Base-by-base conservation (phyloP, 2,113 vertebrate species). In the Astur gentilis region DNA sequence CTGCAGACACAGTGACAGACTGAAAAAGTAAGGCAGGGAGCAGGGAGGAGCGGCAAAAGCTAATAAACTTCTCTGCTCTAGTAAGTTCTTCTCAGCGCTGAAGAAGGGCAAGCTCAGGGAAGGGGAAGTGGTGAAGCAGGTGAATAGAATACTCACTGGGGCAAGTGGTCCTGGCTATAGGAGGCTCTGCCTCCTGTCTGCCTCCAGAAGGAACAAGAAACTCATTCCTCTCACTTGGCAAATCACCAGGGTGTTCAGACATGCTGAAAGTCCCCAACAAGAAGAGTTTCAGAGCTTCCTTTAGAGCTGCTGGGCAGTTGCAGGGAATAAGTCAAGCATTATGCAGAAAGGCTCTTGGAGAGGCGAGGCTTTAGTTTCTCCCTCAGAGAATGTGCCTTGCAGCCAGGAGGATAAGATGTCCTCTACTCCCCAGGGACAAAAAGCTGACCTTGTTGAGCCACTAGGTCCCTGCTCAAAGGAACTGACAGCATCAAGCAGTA, bases 381-480 rank as follows among this genome's bases (percentile, higher is more conserved):
- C 62, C 61, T 82, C 14, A 0, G 27, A 70, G n/a, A 83, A 83
- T 2, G 38, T 16, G 92, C 77, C 77, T 52, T 34, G 36, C 44
- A 95, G 86, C 40, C 91, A 82, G 79, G 65, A 95, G 89, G 86
- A 89, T 94, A 89, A 25, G 10, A 21, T n/a, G 86, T 95, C 90
- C 83, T 90, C 67, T 29, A 1, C 55, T 57, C 34, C 60, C 23
- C 27, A 34, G 60, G 89, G 91, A 84, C 69, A 91, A 67, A 69
- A 75, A 52, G 65, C 66, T 64, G 94, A 84, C 92, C 90, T 89
- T 84, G 90, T 71, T 16, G 67, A 90, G 90, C 31, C 62, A 25
- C 79, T 7, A 18, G 22, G 20, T 36, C 34, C 84, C 64, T 19
- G 71, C 54, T 62, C 42, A 7, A 50, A 38, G 81, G 52, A 38